Evolutionary conservation across 2,113 vertebrate species (phyloP).

Genomic region (Bos taurus): ARS-UCD2.0 NC_082638.1:3434501-3435000

Average conservation of each 20-base stretch:
- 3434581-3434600: neutral
- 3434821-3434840: neutral
- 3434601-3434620: rapidly evolving
- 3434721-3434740: rapidly evolving
- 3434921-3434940: neutral
- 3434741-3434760: rapidly evolving
- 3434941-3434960: rapidly evolving
- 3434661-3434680: neutral
- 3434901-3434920: rapidly evolving
- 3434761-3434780: neutral
- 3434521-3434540: neutral
- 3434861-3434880: rapidly evolving
- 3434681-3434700: neutral
- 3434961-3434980: neutral
- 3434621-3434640: rapidly evolving
- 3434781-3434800: neutral
- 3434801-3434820: neutral
- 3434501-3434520: neutral
- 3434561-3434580: neutral
- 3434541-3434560: neutral
- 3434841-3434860: no score
- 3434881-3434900: neutral
- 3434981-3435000: neutral
- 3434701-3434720: rapidly evolving
- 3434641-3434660: neutral